These are phyloP conservation scores for Netelia fuscicornis DNA, from an alignment of 2,888 invertebrate species.

Conservation along the genomic window DNA sequence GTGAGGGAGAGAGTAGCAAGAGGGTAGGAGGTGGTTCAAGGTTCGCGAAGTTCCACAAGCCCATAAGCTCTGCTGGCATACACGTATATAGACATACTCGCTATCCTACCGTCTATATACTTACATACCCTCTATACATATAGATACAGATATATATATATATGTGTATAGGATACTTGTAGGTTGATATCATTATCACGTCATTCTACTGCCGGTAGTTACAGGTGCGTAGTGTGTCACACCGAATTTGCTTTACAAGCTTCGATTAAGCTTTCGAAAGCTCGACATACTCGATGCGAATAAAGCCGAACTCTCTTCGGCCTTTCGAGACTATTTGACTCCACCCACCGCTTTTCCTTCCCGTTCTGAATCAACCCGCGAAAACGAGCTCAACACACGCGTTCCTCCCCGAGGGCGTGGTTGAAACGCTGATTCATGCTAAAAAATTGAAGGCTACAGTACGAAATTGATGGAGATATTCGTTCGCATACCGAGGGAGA, in stretches of 20 bases:
- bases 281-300: not conserved
- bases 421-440: conserved; percentile 57
- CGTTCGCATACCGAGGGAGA: conserved; percentile 38
- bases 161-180: conserved; percentile 8
- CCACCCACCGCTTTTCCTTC: not conserved
- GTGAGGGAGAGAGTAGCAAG: not conserved
- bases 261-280: conserved; percentile 36
- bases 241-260: conserved; percentile 52
- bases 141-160: conserved; percentile 12
- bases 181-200: conserved; percentile 67
- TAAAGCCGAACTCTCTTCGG: conserved; percentile 9
- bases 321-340: conserved; percentile 3
- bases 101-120: not conserved
- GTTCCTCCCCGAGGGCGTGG: conserved; percentile 14
- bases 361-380: conserved; percentile 1
- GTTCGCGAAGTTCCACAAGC: conserved; percentile 53
- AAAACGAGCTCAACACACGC: conserved; percentile 33
- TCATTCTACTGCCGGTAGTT: conserved; percentile 63
- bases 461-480: conserved; percentile 65
- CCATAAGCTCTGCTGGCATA: conserved; percentile 20
- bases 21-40: conserved; percentile 44
- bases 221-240: conserved; percentile 32
- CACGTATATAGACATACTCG: not conserved
- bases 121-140: not conserved
- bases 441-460: conserved; percentile 63